A percentile compares a stretch with the other conserved stretches of the same genome.
phyloP scores from a whole-genome alignment of 2,888 invertebrate genomes.

The Stenchaetothrips biformis region DNA sequence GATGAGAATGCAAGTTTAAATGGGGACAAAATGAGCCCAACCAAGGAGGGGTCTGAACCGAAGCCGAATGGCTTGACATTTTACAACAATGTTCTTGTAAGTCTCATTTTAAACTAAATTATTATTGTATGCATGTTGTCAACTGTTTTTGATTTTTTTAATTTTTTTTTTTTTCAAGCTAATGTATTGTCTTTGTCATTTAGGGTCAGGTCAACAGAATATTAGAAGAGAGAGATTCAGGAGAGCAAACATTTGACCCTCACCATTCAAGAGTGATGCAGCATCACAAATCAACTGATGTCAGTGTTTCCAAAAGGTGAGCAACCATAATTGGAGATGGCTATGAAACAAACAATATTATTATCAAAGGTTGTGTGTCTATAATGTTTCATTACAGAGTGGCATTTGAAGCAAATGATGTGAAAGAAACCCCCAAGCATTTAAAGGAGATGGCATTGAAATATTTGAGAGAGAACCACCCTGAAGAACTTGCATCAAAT shows the following conservation, averaged over 20 bases:
- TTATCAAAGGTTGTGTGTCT: background rate
- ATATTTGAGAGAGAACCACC: slow-evolving; percentile 3
- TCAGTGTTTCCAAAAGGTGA: slow-evolving; percentile 27
- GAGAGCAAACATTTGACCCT: slow-evolving; percentile 30
- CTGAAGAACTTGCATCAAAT: background rate
- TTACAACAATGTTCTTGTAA: slow-evolving; percentile 66
- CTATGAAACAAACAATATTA: slow-evolving; percentile 14
- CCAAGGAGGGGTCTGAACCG: slow-evolving; percentile 45
- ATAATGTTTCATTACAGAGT: slow-evolving; percentile 33
- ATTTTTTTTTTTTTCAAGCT: slow-evolving; percentile 28
- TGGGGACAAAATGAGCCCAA: slow-evolving; percentile 2
- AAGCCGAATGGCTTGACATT: slow-evolving; percentile 64
- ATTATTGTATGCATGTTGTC: slow-evolving; percentile 17
- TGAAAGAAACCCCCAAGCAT: slow-evolving; percentile 38
- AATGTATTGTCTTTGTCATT: slow-evolving; percentile 27
- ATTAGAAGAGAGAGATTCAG: slow-evolving; percentile 47
- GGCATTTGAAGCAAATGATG: slow-evolving; percentile 42
- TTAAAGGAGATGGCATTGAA: slow-evolving; percentile 41
- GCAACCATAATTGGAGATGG: slow-evolving; percentile 30
- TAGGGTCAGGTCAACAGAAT: slow-evolving; percentile 54
- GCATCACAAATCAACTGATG: slow-evolving; percentile 30
- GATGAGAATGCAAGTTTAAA: slow-evolving; percentile 41
- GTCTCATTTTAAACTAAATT: slow-evolving; percentile 34
- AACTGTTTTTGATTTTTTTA: slow-evolving; percentile 26
- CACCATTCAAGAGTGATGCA: slow-evolving; percentile 4